phyloP scores from a whole-genome alignment of 2,797 vertebrate genomes.

The Adelosebastes latens region DNA sequence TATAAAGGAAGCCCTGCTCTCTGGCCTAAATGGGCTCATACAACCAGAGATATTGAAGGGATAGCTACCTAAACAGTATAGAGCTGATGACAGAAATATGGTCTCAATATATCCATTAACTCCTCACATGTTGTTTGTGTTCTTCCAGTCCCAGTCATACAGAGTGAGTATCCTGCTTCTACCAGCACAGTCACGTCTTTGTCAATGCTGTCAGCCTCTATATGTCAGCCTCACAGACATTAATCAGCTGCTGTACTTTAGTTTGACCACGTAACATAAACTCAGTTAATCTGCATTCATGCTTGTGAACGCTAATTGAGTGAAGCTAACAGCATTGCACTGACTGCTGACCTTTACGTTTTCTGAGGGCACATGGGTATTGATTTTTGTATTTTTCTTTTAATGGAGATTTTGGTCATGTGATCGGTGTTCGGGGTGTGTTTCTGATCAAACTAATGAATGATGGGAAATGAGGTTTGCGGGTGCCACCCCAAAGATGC shows the following conservation, averaged over 20 bases:
- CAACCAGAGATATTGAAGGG: neutral
- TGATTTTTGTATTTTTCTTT: neutral
- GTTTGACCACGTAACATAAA: slow-evolving; percentile 13
- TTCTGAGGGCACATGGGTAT: slow-evolving; percentile 1
- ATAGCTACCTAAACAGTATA: neutral
- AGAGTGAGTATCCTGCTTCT: slow-evolving; percentile 75
- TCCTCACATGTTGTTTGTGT: slow-evolving; percentile 62
- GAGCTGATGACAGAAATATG: neutral
- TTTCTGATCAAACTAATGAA: slow-evolving; percentile 31
- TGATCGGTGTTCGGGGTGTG: neutral
- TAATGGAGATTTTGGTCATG: neutral
- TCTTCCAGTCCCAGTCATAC: slow-evolving; percentile 69
- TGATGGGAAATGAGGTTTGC: neutral
- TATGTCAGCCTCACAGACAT: neutral
- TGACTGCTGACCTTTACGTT: neutral
- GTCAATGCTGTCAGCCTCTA: slow-evolving; percentile 1
- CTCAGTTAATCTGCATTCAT: slow-evolving; percentile 10
- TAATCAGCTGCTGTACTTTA: slow-evolving; percentile 2
- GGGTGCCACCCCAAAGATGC: neutral
- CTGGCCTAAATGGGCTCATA: neutral
- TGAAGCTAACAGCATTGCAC: slow-evolving; percentile 25
- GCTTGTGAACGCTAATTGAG: slow-evolving; percentile 4
- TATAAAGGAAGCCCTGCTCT: neutral
- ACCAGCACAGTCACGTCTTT: slow-evolving; percentile 8
- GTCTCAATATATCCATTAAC: slow-evolving; percentile 41